Evolutionary conservation across 2,888 invertebrate species (phyloP), one percentile per base, ranked within the genome.

Genomic region (Malachius bipustulatus): DNA sequence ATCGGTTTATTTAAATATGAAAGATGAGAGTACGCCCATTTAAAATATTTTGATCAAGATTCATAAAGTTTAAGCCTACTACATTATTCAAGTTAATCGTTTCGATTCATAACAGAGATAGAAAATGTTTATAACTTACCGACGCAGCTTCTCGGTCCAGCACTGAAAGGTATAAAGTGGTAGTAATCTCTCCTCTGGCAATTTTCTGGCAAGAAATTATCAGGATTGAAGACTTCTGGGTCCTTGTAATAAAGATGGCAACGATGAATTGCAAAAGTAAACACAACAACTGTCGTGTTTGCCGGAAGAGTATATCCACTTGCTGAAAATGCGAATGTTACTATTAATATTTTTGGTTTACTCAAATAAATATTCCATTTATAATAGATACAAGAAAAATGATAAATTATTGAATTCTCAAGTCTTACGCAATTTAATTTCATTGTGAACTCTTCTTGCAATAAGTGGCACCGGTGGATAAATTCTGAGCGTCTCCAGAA

Each of bases 381-480:
- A n/a, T n/a, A n/a, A n/a, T n/a, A n/a, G n/a, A n/a, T n/a, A n/a
- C n/a, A n/a, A n/a, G n/a, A 16, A 37, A 24, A 26, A 3, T 12
- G 16, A 6, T 28, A 4, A 33, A 13, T 12, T 35, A 34, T 35
- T 12, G 12, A 6, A 36, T n/a, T n/a, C n/a, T n/a, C n/a, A n/a
- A n/a, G n/a, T 19, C 24, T 19, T 19, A 19, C 24, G 24, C n/a
- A 19, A 19, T 4, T 8, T 10, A 10, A 26, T 63, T 45, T 84
- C 83, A 56, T 81, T 71, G 34, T 77, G 75, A 16, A 84, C 55
- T 44, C 76, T 67, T 49, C 84, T 70, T 4, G 82, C 82, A 49
- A 85, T 84, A 12, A 79, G 63, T 14, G 84, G 84, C 34, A 85
- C 80, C 45, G 84, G 83, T 36, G 84, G 84, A 55, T 75, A 85